Evolutionary conservation across 2,888 invertebrate species (phyloP).

Genomic region (Halictus quadricinctus): DNA sequence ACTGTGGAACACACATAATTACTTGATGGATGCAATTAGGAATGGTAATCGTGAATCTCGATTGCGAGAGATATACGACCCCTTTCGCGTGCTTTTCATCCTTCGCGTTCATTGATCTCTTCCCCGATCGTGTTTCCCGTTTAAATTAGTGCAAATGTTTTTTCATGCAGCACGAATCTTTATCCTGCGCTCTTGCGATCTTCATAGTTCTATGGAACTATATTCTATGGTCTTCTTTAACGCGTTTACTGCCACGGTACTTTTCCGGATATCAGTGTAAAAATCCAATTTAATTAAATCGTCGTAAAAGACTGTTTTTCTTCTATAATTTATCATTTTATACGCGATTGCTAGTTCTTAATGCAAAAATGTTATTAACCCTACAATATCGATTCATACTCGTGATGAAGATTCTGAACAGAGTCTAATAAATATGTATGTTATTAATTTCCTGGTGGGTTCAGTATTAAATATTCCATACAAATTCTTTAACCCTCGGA

Average conservation of each 20-base stretch:
- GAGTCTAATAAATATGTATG: too few species aligned
- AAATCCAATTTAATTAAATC: too few species aligned
- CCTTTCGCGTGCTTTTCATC: constrained; percentile 17
- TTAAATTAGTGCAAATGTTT: constrained; percentile 48
- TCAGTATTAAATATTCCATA: not conserved
- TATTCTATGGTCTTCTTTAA: not conserved
- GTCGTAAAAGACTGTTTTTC: too few species aligned
- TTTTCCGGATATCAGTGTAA: too few species aligned
- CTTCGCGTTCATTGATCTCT: constrained; percentile 6
- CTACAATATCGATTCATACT: too few species aligned
- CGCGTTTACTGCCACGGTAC: too few species aligned
- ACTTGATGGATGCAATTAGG: constrained; percentile 68
- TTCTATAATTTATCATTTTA: too few species aligned
- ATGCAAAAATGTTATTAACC: too few species aligned
- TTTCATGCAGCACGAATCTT: not conserved
- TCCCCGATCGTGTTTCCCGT: constrained; percentile 38
- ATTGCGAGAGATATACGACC: constrained; percentile 41
- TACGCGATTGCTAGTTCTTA: too few species aligned
- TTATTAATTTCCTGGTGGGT: too few species aligned
- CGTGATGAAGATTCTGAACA: too few species aligned
- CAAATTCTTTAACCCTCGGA: not conserved
- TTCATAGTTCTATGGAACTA: not conserved
- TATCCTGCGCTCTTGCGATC: not conserved
- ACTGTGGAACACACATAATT: constrained; percentile 55
- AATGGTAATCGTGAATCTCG: constrained; percentile 62